Evolutionary conservation across 2,888 invertebrate genomes (phyloP), one percentile per base, ranked within the genome.

Genomic region (Polyommatus icarus): DNA sequence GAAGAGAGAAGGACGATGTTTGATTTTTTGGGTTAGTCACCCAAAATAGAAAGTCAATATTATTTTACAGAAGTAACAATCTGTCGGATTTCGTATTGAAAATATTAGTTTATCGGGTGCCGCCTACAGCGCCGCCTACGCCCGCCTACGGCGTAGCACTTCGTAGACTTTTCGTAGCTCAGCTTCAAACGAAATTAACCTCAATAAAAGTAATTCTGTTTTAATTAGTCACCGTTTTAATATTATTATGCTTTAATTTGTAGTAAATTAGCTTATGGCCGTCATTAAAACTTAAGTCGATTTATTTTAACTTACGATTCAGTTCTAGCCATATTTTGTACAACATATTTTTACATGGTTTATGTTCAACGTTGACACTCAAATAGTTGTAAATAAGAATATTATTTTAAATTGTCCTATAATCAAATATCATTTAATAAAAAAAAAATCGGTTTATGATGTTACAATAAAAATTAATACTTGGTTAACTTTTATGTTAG

Each of bases 91-190:
- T 32, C 29, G 29, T 32, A 67, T 67, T 67, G 29, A 15, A 67
- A 32, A 67, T 32, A 67, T 67, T 18, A 67, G 29, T 29, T 67
- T 67, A 67, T 61, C 1, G 29, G 15, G 20, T 15, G 3, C 6
- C 20, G 72, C 72, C 72, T 46, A 73, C 73, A 24, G 20, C 15
- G 6, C 29, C 20, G 24, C 72, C 72, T 73, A 73, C 46, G 72
- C 72, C 18, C n/a, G 40, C 20, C 20, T 40, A 73, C 20, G 73
- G 12, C 73, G 73, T 40, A 46, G 73, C 46, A 7, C 46, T 6
- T 46, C 46, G 73, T 46, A 46, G 20, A 20, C 7, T 73, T 40
- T 73, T 24, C 46, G 72, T 46, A 46, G 20, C 15, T 73, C 29
- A 29, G 61, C 29, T 15, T 29, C 29, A 15, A 29, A 67, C 12